A percentile compares a stretch with the other conserved stretches of the same genome.
phyloP scores from a whole-genome alignment of 2,797 vertebrate genomes.

The Lepilemur ruficaudatus region DNA sequence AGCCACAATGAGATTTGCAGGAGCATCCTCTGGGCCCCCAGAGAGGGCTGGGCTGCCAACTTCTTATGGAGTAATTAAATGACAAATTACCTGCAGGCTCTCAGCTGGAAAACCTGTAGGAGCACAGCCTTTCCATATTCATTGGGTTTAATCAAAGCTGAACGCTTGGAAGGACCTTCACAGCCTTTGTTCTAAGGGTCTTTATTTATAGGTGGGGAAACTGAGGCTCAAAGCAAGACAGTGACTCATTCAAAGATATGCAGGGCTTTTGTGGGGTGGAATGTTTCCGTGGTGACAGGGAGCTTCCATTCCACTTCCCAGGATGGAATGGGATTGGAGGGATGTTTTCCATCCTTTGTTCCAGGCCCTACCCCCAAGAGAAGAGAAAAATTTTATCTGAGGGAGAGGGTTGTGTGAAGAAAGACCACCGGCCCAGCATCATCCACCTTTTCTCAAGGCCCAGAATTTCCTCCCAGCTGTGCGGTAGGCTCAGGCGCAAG shows the following conservation, averaged over 20 bases:
- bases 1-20: constrained; percentile 11
- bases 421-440: neutral
- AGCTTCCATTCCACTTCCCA: neutral
- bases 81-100: constrained; percentile 70
- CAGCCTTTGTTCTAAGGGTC: neutral
- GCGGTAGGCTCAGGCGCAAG: neutral
- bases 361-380: neutral
- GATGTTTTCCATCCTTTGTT: neutral
- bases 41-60: constrained; percentile 60
- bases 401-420: neutral
- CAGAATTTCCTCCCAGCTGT: neutral
- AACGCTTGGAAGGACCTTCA: constrained; percentile 28
- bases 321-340: neutral
- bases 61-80: constrained; percentile 72
- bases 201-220: constrained; percentile 6
- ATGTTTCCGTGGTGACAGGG: neutral
- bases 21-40: constrained; percentile 14
- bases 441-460: neutral
- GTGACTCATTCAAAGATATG: neutral
- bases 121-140: constrained; percentile 55
- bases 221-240: neutral
- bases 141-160: constrained; percentile 60
- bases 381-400: neutral
- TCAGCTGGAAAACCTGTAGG: constrained; percentile 66
- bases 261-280: neutral